Conservation (phyloP, 2,113 vertebrate genomes). For the Chaetodon auriga region DNA sequence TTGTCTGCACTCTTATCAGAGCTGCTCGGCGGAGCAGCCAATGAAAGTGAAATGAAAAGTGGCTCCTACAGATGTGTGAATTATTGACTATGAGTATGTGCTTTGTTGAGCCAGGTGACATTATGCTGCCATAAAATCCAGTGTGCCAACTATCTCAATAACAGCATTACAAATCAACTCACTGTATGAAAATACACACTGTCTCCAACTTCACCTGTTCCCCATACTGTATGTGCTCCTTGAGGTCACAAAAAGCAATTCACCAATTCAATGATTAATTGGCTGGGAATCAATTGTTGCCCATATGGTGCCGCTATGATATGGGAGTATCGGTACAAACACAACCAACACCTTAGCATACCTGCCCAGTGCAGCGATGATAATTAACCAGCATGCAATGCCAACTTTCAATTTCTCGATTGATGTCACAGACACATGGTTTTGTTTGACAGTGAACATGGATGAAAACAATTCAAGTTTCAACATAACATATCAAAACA, state of each 20-base stretch:
- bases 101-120: neutral
- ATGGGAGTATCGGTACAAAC: no score
- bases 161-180: neutral
- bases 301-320: neutral
- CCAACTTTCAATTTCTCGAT: no score
- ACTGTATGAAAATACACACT: no score
- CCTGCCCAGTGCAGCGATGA: no score
- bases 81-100: neutral
- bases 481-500: no score
- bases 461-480: no score
- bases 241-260: neutral
- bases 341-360: neutral
- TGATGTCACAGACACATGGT: no score
- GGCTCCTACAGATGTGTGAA: conserved; percentile 1
- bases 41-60: conserved; percentile 29
- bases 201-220: neutral
- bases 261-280: neutral
- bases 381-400: no score
- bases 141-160: neutral
- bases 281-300: no score
- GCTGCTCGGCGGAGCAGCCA: neutral
- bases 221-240: neutral
- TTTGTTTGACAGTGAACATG: no score
- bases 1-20: neutral
- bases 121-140: neutral